Conservation (phyloP, 2,797 vertebrate species). For the Busarellus nigricollis region DNA sequence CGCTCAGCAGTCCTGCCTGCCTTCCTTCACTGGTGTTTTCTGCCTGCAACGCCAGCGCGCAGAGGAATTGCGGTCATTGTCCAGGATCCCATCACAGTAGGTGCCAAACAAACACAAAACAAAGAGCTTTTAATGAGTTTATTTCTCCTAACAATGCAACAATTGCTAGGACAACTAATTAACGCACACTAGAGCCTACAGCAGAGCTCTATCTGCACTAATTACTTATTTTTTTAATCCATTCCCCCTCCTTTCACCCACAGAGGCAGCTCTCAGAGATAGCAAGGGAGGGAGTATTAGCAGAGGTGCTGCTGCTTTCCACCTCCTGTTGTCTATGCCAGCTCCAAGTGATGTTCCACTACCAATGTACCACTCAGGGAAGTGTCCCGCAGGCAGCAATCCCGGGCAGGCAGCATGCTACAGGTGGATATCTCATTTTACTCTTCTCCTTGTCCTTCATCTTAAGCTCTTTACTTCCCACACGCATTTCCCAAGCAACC, state of each 20-base stretch:
- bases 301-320: background rate
- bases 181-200: background rate
- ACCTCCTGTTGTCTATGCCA: background rate
- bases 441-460: background rate
- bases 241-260: background rate
- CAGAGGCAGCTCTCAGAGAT: background rate
- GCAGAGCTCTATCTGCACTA: background rate
- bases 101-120: background rate
- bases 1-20: background rate
- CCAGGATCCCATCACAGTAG: background rate
- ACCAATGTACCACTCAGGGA: background rate
- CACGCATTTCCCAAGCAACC: background rate
- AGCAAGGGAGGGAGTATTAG: background rate
- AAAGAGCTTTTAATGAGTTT: slow-evolving; percentile 20
- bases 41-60: fast-evolving
- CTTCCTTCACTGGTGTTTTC: background rate
- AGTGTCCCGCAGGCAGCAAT: background rate
- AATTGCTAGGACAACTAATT: slow-evolving; percentile 10
- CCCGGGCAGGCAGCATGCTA: background rate
- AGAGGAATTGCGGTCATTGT: background rate
- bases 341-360: background rate
- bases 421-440: background rate
- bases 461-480: background rate
- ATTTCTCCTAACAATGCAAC: background rate
- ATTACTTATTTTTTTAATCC: background rate